Base-by-base conservation (phyloP, 2,797 vertebrate genomes). In the Muscicapa comitata region DNA sequence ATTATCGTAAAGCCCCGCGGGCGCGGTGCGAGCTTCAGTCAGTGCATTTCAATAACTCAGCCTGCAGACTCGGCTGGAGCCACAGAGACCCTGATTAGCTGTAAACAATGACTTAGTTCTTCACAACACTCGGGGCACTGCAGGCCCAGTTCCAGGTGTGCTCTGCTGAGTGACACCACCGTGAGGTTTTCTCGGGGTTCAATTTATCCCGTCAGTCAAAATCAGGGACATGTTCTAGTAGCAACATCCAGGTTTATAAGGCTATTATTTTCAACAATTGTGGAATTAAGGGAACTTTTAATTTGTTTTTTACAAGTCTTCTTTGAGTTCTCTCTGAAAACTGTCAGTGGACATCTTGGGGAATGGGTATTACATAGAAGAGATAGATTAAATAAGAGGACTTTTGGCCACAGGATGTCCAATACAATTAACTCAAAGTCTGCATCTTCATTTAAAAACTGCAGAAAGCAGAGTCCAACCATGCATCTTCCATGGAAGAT, bases 101-200 rank as follows among this genome's bases (percentile, higher is more conserved):
- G 47, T 31, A 68, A 91, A 90, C 67, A 90, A 48, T 62, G 70
- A 38, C 83, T 85, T 16, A 20, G 71, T 76, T 92, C 88, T 93
- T 59, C 92, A 70, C 48, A n/a, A 10, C 75, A 83, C 42, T 9
- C 26, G 2, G 80, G 48, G 73, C 65, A 24, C 45, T 51, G 18
- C 7, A 89, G 91, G 88, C 40, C 9, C 33, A 9, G 67, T 21
- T 85, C 76, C 96, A 92, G 81, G 91, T 94, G 91, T 88, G 82
- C 58, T 75, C 21, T 47, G 75, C 92, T 74, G 72, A 73, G 78
- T 76, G 94, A 68, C 86, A 73, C 29, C 35, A 9, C 29, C 51
- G 18, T 4, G 71, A 72, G 68, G 4, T 37, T 50, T 81, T 7
- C 31, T 9, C n/a, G 57, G 78, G 68, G 38, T 71, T 63, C 29